phyloP scores from a whole-genome alignment of 2,113 vertebrate genomes.

The Brachyhypopomus occidentalis region DNA sequence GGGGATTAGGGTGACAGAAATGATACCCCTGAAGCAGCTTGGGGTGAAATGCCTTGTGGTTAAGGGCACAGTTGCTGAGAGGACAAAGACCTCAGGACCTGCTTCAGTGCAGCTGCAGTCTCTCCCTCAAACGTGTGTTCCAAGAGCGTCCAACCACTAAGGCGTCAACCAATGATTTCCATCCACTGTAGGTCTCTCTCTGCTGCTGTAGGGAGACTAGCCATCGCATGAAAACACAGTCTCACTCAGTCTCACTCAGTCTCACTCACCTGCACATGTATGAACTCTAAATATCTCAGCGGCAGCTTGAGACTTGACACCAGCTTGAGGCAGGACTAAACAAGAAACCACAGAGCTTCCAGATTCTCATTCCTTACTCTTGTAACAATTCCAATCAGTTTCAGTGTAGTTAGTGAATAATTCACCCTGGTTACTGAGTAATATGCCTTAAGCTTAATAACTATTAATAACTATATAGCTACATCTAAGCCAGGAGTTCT shows the following conservation, averaged over 20 bases:
- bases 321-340: background rate
- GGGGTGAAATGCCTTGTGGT: slow-evolving; percentile 1
- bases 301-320: background rate
- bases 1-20: background rate
- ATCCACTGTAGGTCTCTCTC: slow-evolving; percentile 16
- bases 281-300: slow-evolving; percentile 26
- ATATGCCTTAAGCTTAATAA: too few species aligned
- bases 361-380: too few species aligned
- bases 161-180: slow-evolving; percentile 13
- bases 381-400: too few species aligned
- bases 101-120: background rate
- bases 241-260: slow-evolving; percentile 14
- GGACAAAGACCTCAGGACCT: background rate
- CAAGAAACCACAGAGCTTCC: too few species aligned
- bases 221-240: slow-evolving; percentile 27
- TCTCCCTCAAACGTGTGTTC: background rate
- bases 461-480: background rate
- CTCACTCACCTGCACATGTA: slow-evolving; percentile 19
- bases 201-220: slow-evolving; percentile 39
- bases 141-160: slow-evolving; percentile 1
- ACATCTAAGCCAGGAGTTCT: too few species aligned
- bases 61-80: background rate
- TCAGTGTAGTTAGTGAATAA: too few species aligned
- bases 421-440: too few species aligned
- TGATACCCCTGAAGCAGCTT: background rate